phyloP scores from a whole-genome alignment of 2,113 vertebrate genomes.

The Zingel zingel region DNA sequence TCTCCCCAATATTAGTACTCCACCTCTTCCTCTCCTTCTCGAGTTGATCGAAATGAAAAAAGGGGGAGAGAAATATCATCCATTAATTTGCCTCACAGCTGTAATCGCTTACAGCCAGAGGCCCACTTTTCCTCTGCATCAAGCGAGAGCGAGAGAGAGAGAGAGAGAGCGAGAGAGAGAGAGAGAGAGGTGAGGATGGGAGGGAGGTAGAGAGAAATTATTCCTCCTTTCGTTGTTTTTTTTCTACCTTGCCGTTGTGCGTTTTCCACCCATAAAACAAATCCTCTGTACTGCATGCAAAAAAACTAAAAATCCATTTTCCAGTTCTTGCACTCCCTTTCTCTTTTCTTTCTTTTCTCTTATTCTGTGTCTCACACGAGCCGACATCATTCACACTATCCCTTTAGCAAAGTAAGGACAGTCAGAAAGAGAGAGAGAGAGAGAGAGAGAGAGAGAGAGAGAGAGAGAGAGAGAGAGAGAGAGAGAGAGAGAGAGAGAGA shows the following conservation, averaged over 20 bases:
- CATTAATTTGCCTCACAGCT: conserved; percentile 87
- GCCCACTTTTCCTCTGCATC: conserved; percentile 78
- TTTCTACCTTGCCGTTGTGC: conserved; percentile 69
- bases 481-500: conserved; percentile 45
- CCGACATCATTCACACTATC: conserved; percentile 80
- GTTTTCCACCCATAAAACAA: conserved; percentile 62
- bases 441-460: conserved; percentile 45
- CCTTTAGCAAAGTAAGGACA: conserved; percentile 61
- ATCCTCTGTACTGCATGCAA: conserved; percentile 55
- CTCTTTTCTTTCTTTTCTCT: conserved; percentile 32
- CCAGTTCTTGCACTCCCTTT: conserved; percentile 30
- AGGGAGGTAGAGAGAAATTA: conserved; percentile 59
- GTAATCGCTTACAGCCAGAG: conserved; percentile 85
- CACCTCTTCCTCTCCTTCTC: conserved; percentile 62
- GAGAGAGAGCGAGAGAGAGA: conserved; percentile 22
- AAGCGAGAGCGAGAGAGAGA: conserved; percentile 48
- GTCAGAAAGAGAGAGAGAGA: conserved; percentile 56
- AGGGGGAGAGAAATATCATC: conserved; percentile 78
- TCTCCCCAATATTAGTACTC: conserved; percentile 53
- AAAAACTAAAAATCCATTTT: conserved; percentile 49
- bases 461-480: conserved; percentile 55
- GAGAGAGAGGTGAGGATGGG: conserved; percentile 14
- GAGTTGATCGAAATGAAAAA: conserved; percentile 62
- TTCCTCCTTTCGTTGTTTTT: conserved; percentile 64
- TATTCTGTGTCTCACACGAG: conserved; percentile 62